phyloP scores from a whole-genome alignment of 2,113 vertebrate genomes.

The Lophochroa leadbeateri region DNA sequence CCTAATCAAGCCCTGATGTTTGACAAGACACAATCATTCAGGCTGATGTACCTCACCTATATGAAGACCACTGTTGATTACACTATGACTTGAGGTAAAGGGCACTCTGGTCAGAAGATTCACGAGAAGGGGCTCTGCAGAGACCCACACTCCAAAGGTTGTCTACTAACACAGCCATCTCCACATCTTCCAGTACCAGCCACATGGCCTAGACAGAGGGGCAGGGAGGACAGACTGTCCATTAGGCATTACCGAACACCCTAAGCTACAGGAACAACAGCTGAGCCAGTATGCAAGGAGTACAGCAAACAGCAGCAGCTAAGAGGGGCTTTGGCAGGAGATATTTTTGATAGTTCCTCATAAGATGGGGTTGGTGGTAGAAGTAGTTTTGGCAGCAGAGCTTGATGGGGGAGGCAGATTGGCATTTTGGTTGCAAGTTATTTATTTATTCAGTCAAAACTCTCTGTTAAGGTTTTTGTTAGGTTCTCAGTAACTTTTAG shows the following conservation, averaged over 20 bases:
- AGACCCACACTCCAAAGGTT: neutral
- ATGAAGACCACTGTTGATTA: rapidly evolving
- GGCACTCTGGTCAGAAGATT: neutral
- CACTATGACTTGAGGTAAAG: neutral
- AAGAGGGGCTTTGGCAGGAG: neutral
- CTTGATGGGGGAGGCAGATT: neutral
- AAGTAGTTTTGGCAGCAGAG: neutral
- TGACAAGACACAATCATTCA: neutral
- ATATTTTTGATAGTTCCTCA: neutral
- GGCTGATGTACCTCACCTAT: neutral
- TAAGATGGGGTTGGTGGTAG: neutral
- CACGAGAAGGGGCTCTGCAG: neutral
- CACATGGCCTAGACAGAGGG: neutral
- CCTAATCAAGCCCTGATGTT: neutral
- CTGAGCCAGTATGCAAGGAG: neutral
- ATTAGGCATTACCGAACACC: neutral
- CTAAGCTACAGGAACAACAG: neutral
- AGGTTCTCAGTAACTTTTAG: neutral
- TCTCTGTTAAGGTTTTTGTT: neutral
- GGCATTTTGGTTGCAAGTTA: neutral
- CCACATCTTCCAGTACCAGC: neutral
- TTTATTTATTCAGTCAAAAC: neutral
- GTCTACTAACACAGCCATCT: rapidly evolving
- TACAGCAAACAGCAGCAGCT: neutral
- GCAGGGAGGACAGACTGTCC: neutral